Evolutionary conservation across 1,140 invertebrate genomes (phyloP).

Genomic region (Trigoniulus corallinus): DNA sequence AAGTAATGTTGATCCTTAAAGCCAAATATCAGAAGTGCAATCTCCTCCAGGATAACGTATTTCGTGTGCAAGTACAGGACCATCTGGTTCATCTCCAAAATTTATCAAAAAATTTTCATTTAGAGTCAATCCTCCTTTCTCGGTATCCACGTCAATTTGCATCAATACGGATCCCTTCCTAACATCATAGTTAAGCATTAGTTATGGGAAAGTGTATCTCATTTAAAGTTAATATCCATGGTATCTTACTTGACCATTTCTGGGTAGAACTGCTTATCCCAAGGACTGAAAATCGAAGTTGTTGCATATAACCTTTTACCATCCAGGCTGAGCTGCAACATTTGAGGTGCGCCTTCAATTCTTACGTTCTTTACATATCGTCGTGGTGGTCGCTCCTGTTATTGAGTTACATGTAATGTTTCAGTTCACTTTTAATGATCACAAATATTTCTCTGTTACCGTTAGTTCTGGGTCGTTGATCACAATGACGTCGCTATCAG

Average conservation of each 20-base stretch:
- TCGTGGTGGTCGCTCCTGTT: constrained; percentile 45
- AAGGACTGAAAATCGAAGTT: constrained; percentile 72
- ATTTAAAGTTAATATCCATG: neutral
- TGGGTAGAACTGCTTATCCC: constrained; percentile 90
- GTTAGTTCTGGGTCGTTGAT: constrained; percentile 52
- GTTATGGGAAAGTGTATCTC: neutral
- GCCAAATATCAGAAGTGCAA: constrained; percentile 93
- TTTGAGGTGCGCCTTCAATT: constrained; percentile 75
- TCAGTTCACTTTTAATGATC: neutral
- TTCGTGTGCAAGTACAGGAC: constrained; percentile 82
- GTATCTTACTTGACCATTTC: constrained; percentile 48
- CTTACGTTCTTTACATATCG: constrained; percentile 56
- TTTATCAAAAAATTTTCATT: constrained; percentile 80
- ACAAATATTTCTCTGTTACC: no score
- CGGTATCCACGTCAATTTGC: constrained; percentile 64
- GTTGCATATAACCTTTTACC: constrained; percentile 86
- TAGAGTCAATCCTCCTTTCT: constrained; percentile 70
- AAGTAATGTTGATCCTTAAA: constrained; percentile 13
- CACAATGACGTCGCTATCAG: constrained; percentile 51
- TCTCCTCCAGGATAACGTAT: constrained; percentile 93
- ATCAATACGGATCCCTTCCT: constrained; percentile 65
- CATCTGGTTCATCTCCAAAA: constrained; percentile 74
- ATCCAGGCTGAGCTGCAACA: constrained; percentile 90
- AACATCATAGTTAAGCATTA: neutral
- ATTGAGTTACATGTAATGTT: neutral